These are phyloP conservation scores for Neotoma lepida DNA, from an alignment of 2,113 vertebrate genomes.

Conservation along the genomic window DNA sequence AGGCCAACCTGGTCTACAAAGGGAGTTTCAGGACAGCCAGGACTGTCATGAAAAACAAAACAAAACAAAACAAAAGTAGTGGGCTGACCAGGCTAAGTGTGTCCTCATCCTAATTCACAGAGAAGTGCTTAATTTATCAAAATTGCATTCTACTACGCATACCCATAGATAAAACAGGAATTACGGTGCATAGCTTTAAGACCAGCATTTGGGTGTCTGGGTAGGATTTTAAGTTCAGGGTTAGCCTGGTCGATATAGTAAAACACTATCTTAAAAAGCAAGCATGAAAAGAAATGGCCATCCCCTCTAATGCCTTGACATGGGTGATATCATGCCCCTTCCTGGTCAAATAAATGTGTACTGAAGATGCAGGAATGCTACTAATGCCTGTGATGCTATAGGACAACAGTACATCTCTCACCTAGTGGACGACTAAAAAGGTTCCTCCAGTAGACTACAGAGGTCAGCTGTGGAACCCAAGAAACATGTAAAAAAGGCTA, in stretches of 20 bases:
- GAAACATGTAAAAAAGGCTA: neutral
- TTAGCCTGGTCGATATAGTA: neutral
- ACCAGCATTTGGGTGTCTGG: neutral
- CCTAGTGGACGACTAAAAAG: neutral
- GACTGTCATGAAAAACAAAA: neutral
- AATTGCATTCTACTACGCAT: neutral
- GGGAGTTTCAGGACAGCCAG: too few relatives aligned
- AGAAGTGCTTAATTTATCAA: neutral
- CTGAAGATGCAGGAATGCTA: neutral
- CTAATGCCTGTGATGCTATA: neutral
- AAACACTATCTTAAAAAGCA: neutral
- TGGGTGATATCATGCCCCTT: neutral
- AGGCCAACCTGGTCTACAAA: too few relatives aligned
- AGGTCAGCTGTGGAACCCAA: neutral
- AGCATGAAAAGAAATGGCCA: neutral
- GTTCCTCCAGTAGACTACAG: neutral
- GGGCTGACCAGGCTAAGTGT: neutral
- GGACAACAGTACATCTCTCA: neutral
- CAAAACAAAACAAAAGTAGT: neutral
- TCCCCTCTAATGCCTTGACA: neutral
- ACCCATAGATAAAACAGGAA: neutral
- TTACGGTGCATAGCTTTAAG: neutral
- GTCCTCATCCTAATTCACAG: neutral
- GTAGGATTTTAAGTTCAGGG: neutral
- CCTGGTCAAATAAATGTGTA: neutral